Evolutionary conservation across 2,888 invertebrate species (phyloP), one percentile per base, ranked within the genome.

Genomic region (Salticus scenicus): DNA sequence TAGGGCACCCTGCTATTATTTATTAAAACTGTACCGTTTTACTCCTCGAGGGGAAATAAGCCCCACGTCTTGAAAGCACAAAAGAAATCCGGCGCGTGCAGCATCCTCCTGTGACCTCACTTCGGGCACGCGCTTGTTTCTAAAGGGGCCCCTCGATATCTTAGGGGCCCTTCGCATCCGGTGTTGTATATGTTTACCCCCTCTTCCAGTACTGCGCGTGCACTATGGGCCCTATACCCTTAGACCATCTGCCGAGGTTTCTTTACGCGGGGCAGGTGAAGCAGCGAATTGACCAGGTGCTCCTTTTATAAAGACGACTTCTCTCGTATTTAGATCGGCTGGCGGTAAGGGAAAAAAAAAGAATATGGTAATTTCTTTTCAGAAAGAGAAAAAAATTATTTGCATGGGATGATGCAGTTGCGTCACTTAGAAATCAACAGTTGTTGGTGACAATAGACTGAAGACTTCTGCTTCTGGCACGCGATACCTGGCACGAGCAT

Each of bases 71-170:
- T 57, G 5, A 1, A 4, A 57, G 12, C 64, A 81, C 81, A 74
- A 81, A 69, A 74, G 74, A 81, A 69, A 81, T 81, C 81, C 81
- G 74, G 81, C 81, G 81, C 81, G 81, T 81, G 74, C 80, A 73
- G 63, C 74, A 33, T 28, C 24, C 41, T 20, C 66, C 27, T 47
- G 80, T 80, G 74, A 74, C 81, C 81, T 69, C 69, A 74, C 74
- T 74, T 57, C 27, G 57, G 81, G 81, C 81, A 81, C 81, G 81
- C 81, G 81, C 81, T 75, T 80, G 67, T 80, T 80, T 80, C 51
- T 31, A 42, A 47, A 57, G 47, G 47, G 28, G 47, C 64, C 28
- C 28, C 27, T 57, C 57, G 57, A 57, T 57, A 57, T 57, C 24
- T 57, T 57, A 5, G 42, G 14, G 14, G 14, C 20, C 20, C 47